These are phyloP conservation scores for Circaetus gallicus DNA, from an alignment of 2,113 vertebrate genomes.

Conservation along the genomic window DNA sequence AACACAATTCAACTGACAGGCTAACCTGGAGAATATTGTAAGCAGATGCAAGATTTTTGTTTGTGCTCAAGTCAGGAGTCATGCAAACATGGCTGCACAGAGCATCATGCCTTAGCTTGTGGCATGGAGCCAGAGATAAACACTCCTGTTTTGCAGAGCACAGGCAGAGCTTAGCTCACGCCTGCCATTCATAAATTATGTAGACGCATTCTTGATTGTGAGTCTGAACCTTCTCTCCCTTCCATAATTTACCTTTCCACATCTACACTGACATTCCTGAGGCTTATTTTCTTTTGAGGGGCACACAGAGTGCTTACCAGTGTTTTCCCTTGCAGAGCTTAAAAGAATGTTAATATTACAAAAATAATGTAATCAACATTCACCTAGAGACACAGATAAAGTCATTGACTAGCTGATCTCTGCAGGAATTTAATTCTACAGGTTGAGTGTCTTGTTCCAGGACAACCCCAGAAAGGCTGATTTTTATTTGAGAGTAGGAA, in stretches of 20 bases:
- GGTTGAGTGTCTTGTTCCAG: conserved; percentile 23
- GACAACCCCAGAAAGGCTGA: background rate
- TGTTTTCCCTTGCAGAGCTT: background rate
- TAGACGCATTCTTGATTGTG: background rate
- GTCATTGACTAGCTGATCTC: background rate
- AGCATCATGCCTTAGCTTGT: background rate
- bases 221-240: background rate
- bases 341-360: background rate
- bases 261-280: background rate
- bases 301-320: background rate
- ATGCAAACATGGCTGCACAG: background rate
- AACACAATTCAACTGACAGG: background rate
- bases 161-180: background rate
- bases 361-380: background rate
- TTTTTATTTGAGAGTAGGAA: conserved; percentile 9
- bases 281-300: background rate
- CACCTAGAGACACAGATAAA: background rate
- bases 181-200: background rate
- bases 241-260: background rate
- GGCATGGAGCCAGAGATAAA: background rate
- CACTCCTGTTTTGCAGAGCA: background rate
- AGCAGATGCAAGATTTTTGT: background rate
- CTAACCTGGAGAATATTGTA: background rate
- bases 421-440: background rate
- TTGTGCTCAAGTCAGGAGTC: background rate